Evolutionary conservation across 1,140 invertebrate species (phyloP).

Genomic region (Drosophila teissieri): DNA sequence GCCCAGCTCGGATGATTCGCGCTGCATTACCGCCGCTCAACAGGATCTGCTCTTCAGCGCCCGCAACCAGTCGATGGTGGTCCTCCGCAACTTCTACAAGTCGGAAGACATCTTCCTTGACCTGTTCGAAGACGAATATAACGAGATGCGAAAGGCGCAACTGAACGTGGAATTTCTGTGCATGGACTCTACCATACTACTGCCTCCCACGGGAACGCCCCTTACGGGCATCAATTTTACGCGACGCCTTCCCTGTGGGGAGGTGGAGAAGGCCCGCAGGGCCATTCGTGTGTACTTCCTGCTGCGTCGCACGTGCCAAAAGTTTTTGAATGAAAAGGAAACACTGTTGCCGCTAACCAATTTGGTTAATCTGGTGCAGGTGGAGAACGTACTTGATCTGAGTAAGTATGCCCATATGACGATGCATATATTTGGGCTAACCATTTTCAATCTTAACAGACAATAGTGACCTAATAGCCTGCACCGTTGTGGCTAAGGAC

Average conservation of each 20-base stretch:
- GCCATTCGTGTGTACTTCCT: conserved; percentile 98
- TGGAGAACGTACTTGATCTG: conserved; percentile 96
- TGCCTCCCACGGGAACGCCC: conserved; percentile 98
- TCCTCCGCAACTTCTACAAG: conserved; percentile 97
- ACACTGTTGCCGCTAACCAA: conserved; percentile 96
- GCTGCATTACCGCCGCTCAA: conserved; percentile 85
- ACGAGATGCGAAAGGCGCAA: conserved; percentile 94
- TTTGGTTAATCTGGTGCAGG: conserved; percentile 94
- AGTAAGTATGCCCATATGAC: conserved; percentile 88
- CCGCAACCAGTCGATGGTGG: conserved; percentile 93
- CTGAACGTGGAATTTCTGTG: conserved; percentile 96
- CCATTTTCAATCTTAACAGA: conserved; percentile 87
- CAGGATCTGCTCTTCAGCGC: conserved; percentile 87
- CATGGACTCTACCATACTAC: conserved; percentile 97
- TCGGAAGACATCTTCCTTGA: conserved; percentile 99
- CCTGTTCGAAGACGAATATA: conserved; percentile 99
- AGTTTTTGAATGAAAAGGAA: conserved; percentile 92
- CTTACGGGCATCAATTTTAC: conserved; percentile 98
- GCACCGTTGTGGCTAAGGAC: conserved; percentile 95
- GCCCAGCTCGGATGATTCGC: conserved; percentile 84
- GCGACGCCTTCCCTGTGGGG: conserved; percentile 97
- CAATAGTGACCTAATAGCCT: conserved; percentile 98
- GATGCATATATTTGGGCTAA: not conserved
- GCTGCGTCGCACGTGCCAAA: conserved; percentile 93
- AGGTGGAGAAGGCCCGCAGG: conserved; percentile 96